These are phyloP conservation scores for Anoura caudifer DNA, from an alignment of 2,113 vertebrate genomes.

Conservation along the genomic window DNA sequence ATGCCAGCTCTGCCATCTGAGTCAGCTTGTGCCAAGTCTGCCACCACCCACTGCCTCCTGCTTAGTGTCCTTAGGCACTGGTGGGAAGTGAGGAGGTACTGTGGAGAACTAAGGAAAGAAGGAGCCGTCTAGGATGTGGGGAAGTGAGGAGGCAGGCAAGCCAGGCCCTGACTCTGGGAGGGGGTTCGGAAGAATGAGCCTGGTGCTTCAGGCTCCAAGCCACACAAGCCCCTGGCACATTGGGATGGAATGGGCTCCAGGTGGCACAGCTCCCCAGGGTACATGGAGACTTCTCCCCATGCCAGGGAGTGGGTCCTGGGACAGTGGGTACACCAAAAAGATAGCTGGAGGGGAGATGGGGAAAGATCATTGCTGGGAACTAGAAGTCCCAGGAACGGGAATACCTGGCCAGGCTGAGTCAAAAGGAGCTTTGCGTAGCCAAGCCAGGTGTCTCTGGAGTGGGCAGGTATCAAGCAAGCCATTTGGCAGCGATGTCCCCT, in stretches of 20 bases:
- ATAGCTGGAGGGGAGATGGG: not conserved
- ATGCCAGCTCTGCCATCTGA: slow-evolving; percentile 46
- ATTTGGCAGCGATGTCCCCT: not conserved
- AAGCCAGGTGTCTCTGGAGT: not conserved
- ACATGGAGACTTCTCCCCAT: not conserved
- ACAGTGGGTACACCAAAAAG: not conserved
- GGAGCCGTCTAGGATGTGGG: not conserved
- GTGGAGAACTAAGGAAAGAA: not conserved
- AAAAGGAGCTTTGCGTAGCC: not conserved
- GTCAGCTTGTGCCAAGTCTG: slow-evolving; percentile 12
- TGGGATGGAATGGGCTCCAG: not conserved
- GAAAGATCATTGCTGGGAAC: not conserved
- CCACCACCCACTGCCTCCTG: slow-evolving; percentile 35
- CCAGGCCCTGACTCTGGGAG: not conserved
- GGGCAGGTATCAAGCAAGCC: not conserved
- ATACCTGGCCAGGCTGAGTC: not conserved
- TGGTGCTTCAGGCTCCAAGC: not conserved
- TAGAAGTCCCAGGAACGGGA: not conserved
- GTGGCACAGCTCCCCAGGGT: not conserved
- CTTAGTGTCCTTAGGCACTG: slow-evolving; percentile 27
- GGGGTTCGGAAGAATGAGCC: not conserved
- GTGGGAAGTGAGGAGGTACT: not conserved
- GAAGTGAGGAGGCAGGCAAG: not conserved
- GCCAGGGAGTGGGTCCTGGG: not conserved
- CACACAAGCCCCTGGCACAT: not conserved